These are phyloP conservation scores for Diachasma alloeum DNA, from an alignment of 1,140 invertebrate genomes.

Conservation along the genomic window DNA sequence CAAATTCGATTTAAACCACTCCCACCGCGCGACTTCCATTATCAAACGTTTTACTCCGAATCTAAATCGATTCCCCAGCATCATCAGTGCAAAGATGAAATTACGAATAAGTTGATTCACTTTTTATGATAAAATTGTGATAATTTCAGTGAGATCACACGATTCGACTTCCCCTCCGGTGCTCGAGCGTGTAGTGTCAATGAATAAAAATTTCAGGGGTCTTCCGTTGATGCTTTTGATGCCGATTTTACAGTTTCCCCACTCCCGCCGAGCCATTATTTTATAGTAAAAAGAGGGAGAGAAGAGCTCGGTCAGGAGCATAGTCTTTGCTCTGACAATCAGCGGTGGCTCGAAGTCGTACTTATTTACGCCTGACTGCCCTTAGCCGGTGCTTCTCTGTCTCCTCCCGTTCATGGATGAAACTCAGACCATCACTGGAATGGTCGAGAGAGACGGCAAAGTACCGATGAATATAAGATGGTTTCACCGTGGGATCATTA, in stretches of 20 bases:
- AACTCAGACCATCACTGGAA: conserved; percentile 22
- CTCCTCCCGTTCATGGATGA: conserved; percentile 4
- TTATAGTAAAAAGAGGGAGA: conserved; percentile 24
- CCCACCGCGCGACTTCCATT: too few species aligned
- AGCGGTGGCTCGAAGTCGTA: conserved; percentile 55
- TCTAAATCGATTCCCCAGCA: conserved; percentile 8
- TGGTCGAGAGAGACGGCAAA: not conserved
- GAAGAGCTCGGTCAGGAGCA: conserved; percentile 18
- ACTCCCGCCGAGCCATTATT: conserved; percentile 17
- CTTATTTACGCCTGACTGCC: conserved; percentile 60
- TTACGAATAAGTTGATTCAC: conserved; percentile 21
- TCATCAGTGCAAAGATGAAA: conserved; percentile 18
- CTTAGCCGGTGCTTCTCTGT: conserved; percentile 35
- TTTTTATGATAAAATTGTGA: conserved; percentile 16
- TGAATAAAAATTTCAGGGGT: conserved; percentile 64
- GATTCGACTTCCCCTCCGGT: not conserved
- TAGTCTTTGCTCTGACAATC: conserved; percentile 49
- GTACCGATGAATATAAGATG: conserved; percentile 34
- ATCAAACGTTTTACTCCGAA: not conserved
- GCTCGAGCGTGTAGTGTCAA: conserved; percentile 60
- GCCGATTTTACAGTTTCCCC: conserved; percentile 51
- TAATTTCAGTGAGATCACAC: conserved; percentile 25
- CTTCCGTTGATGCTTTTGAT: conserved; percentile 51
- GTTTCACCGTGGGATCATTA: conserved; percentile 59
- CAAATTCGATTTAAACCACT: too few species aligned